Conservation (phyloP, 1,140 invertebrate genomes). For the Sarcophaga bullata region DNA sequence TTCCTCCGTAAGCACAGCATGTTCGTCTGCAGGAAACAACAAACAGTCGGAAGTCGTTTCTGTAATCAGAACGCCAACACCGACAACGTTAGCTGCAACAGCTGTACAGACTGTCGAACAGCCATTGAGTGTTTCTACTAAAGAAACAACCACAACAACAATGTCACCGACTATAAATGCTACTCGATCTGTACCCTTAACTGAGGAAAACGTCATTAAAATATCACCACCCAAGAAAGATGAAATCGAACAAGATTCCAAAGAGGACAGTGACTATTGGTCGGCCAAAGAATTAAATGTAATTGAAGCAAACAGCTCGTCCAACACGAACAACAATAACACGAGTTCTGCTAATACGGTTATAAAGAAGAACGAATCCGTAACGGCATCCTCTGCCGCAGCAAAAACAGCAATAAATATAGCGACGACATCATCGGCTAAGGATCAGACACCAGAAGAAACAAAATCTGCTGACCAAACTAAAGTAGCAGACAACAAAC, state of each 20-base stretch:
- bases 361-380: constrained; percentile 79
- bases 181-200: constrained; percentile 49
- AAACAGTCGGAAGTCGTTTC: constrained; percentile 40
- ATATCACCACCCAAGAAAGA: constrained; percentile 62
- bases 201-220: constrained; percentile 63
- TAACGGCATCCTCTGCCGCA: constrained; percentile 64
- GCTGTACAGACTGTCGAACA: neutral
- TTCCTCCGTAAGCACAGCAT: constrained; percentile 9
- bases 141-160: constrained; percentile 40
- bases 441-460: constrained; percentile 51
- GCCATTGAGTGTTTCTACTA: neutral
- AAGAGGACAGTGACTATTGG: constrained; percentile 81
- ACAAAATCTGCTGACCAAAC: neutral
- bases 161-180: constrained; percentile 29
- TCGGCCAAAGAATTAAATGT: constrained; percentile 78
- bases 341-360: constrained; percentile 71
- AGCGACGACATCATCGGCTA: constrained; percentile 45
- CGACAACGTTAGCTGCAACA: constrained; percentile 5
- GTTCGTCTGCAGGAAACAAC: neutral
- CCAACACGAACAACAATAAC: neutral
- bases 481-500: neutral
- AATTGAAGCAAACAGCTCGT: neutral
- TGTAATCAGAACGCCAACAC: constrained; percentile 40
- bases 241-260: constrained; percentile 65
- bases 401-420: neutral